These are phyloP conservation scores for Coracias cyanogaster DNA, from an alignment of 2,797 vertebrate species.

Conservation along the genomic window DNA sequence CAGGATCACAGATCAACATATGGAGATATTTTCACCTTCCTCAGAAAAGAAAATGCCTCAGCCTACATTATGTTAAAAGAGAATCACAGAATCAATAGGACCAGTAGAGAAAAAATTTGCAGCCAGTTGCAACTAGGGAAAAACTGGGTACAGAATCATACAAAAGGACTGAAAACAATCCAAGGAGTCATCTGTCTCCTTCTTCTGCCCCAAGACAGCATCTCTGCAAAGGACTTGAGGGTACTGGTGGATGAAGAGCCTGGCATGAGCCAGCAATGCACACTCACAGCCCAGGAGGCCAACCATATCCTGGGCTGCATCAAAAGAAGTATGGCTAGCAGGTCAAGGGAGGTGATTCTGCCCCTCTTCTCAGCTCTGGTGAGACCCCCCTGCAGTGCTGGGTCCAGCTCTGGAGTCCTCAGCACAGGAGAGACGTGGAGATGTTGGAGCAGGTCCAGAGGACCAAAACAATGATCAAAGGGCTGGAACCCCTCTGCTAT, in stretches of 20 bases:
- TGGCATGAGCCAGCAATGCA: rapidly evolving
- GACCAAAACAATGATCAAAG: neutral
- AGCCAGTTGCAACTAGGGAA: neutral
- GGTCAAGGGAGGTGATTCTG: neutral
- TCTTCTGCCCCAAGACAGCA: neutral
- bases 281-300: neutral
- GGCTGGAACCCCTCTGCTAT: neutral
- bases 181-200: neutral
- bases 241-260: neutral
- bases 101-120: neutral
- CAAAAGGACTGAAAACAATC: neutral
- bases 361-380: neutral
- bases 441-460: neutral
- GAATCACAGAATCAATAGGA: neutral
- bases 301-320: neutral
- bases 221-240: neutral
- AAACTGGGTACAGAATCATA: neutral
- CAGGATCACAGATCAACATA: neutral
- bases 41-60: neutral
- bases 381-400: neutral
- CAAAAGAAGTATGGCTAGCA: neutral
- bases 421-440: neutral
- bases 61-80: neutral
- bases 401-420: neutral
- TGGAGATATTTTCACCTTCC: neutral